Evolutionary conservation across 92 coral and sea anemone species (phyloP), one percentile per base, ranked within the genome.

Genomic region (Heliopora coerulea): DNA sequence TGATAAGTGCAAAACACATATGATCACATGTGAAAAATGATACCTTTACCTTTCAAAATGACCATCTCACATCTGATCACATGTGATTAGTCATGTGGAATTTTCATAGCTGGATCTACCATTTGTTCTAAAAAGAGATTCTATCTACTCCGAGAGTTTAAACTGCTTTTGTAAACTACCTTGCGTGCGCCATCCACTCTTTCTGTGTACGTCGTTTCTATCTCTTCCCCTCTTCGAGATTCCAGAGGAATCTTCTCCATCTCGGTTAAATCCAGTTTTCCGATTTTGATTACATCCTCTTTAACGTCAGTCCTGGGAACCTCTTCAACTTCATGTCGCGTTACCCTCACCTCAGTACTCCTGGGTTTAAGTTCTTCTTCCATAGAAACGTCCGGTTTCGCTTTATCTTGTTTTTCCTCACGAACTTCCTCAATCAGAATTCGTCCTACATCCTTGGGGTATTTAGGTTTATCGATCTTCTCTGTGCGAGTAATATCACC

Each of bases 401-500:
- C 49, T 19, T 33, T 20, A 33, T 9, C 68, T 31, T 62, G 48
- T 20, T 54, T 70, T 28, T 54, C 50, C 77, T 50, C 62, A 19
- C 62, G 77, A 29, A 70, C 13, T 70, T 70, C 77, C 54, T 70
- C 77, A 35, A 70, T 54, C 63, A 70, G 62, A 19, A 70, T 54
- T 3, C 77, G 60, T 56, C 61, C 61, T 13, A 56, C 15, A 56
- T 56, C 61, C 31, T 56, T 56, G 6, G 61, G 33, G 23, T 56
- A 23, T 23, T 31, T 56, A 8, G 61, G 61, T 28, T 56, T 56
- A 3, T 56, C 61, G 1, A 23, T 28, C 28, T 56, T 17, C 12
- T 23, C 33, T 14, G 28, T 56, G 61, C 30, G 33, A 56, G 33
- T 28, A 56, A 56, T 56, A 17, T 23, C 61, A 3, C 31, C 30